Evolutionary conservation across 2,888 invertebrate species (phyloP).

Genomic region (Rotaria sp.): DNA sequence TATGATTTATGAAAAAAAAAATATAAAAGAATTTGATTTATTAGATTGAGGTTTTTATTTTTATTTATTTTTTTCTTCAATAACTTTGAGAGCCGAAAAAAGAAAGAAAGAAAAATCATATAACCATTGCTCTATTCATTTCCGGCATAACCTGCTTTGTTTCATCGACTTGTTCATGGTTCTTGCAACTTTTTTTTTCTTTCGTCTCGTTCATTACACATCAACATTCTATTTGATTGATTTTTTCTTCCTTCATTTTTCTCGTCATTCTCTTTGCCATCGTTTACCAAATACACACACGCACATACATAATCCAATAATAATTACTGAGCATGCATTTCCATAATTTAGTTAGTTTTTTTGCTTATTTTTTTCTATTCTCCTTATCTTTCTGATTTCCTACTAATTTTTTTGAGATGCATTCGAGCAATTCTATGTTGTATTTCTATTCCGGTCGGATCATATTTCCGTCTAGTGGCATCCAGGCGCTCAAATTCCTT

Average conservation of each 20-base stretch:
- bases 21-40: background rate
- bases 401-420: background rate
- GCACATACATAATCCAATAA: slow-evolving; percentile 7
- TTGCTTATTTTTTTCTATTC: background rate
- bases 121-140: background rate
- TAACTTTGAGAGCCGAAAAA: slow-evolving; percentile 49
- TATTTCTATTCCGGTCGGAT: background rate
- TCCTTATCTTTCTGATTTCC: slow-evolving; percentile 12
- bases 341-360: slow-evolving; percentile 12
- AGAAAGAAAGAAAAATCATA: slow-evolving; percentile 57
- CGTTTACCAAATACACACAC: background rate
- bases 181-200: background rate
- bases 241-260: background rate
- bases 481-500: background rate
- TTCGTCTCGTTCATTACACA: background rate
- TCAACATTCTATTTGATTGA: background rate
- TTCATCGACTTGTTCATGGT: background rate
- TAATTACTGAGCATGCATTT: slow-evolving; percentile 22
- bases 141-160: background rate
- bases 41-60: background rate
- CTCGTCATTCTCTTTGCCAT: background rate
- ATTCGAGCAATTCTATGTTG: background rate
- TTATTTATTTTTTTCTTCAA: background rate
- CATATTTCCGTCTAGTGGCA: background rate
- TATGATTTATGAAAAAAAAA: slow-evolving; percentile 38